A percentile compares a stretch with the other conserved stretches of the same genome.
phyloP scores from a whole-genome alignment of 2,797 vertebrate genomes.

The Monodelphis domestica region DNA sequence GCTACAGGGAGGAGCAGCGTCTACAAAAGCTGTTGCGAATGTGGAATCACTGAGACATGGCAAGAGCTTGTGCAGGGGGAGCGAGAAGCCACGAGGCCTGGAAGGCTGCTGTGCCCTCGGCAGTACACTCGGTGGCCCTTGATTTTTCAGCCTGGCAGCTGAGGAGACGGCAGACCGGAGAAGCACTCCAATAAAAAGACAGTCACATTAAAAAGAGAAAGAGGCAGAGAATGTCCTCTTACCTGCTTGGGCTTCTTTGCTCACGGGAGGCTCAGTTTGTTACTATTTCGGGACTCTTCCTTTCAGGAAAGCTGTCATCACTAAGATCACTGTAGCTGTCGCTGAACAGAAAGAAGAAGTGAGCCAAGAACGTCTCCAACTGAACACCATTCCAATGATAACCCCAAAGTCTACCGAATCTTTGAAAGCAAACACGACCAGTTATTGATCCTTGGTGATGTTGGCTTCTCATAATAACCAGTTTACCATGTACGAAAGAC shows the following conservation, averaged over 20 bases:
- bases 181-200: background rate
- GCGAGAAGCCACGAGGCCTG: background rate
- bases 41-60: background rate
- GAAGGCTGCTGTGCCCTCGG: background rate
- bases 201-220: background rate
- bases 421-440: slow-evolving; percentile 19
- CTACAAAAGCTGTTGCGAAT: background rate
- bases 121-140: background rate
- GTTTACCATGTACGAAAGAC: background rate
- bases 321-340: slow-evolving; percentile 85
- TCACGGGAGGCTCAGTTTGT: slow-evolving; percentile 73
- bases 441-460: background rate
- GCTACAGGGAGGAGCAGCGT: background rate
- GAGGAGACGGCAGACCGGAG: background rate
- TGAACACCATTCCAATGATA: slow-evolving; percentile 28
- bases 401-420: slow-evolving; percentile 41
- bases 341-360: slow-evolving; percentile 79
- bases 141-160: background rate
- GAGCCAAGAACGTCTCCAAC: slow-evolving; percentile 58
- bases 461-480: background rate
- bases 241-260: slow-evolving; percentile 74
- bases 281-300: slow-evolving; percentile 79
- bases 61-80: background rate
- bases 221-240: slow-evolving; percentile 63
- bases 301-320: slow-evolving; percentile 83